Base-by-base conservation (phyloP, 1,140 invertebrate species). In the Danaus melanippus region DNA sequence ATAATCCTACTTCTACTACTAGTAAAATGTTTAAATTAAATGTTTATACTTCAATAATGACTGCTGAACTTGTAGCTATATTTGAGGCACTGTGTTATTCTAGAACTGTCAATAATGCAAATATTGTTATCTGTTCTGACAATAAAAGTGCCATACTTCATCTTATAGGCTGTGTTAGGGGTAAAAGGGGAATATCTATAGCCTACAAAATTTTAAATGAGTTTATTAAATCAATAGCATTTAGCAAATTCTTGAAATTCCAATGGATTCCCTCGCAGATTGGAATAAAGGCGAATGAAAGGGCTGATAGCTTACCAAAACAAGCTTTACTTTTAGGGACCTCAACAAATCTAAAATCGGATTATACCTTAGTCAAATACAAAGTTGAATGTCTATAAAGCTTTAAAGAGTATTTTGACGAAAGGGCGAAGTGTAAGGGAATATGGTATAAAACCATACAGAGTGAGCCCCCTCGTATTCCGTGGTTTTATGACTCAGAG, bases 181-280 rank as follows among this genome's bases (percentile, higher is more conserved):
- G 48, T 12, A 50, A 15, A 42, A 50, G 40, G 12, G 48, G 48
- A 44, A n/a, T 52, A 8, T 21, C 50, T 21, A 9, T 52, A 21
- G 50, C 42, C 9, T 52, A 52, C 15, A 52, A 52, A 52, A 52
- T 52, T 12, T 45, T 52, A 52, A 52, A 45, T 45, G 17, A 52
- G 17, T 21, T 21, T 21, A 45, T 2, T 52, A 32, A 45, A 15
- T n/a, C 11, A 12, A 9, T 52, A 44, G 11, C 10, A 39, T 1
- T 17, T 11, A 39, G 40, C 12, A 50, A 41, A 9, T 50, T 8
- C 10, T 12, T 56, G 40, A 49, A 32, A 43, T 10, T 55, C 8
- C 52, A 47, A 15, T 54, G 52, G 45, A n/a, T 47, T 46, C 44
- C 52, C 9, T 47, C 53, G 3, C 53, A 54, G 8, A 10, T 48